Evolutionary conservation across 2,888 invertebrate genomes (phyloP), one percentile per base, ranked within the genome.

Genomic region (Archips crataeganus): DNA sequence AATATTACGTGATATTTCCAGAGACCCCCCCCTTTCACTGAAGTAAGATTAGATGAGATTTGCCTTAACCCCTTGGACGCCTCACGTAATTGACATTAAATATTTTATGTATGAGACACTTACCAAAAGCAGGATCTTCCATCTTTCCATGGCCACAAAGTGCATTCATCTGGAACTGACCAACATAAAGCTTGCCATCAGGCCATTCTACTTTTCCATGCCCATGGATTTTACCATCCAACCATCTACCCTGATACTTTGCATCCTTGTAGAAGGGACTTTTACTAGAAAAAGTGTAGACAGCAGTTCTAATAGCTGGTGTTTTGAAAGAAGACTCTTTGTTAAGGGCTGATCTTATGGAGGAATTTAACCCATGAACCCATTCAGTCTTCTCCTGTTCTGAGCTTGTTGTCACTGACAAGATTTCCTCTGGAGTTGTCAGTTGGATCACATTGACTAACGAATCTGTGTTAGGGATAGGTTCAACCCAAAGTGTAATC

Each of bases 201-300:
- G 95, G 94, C 97, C 98, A 98, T 82, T 96, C 96, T 75, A 98
- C 88, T 86, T 97, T 97, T 4, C 98, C 98, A 84, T 95, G 95
- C 0, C 98, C 98, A 86, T 98, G 97, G 82, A 98, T 95, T 84
- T 97, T 97, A 0, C 97, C 98, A 84, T 96, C 96, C 75, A 96
- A 88, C 98, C 98, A 98, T 73, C 96, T 95, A 0, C 98, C 98
- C 69, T 94, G 95, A 80, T 98, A 98, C 77, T 96, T 96, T 0
- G 98, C 97, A 79, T 97, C 97, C 85, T 97, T 97, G 82, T 96
- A 98, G 81, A 95, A 95, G 0, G 95, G 87, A 85, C 95, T 96
- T 85, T 97, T 97, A 69, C 87, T 93, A 10, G 96, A 95, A 85
- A 97, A 98, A 1, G 96, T 95, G 82, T 97, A 97, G 23, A 95